Base-by-base conservation (phyloP, 2,888 invertebrate genomes). In the Dolichomitus sp. region DNA sequence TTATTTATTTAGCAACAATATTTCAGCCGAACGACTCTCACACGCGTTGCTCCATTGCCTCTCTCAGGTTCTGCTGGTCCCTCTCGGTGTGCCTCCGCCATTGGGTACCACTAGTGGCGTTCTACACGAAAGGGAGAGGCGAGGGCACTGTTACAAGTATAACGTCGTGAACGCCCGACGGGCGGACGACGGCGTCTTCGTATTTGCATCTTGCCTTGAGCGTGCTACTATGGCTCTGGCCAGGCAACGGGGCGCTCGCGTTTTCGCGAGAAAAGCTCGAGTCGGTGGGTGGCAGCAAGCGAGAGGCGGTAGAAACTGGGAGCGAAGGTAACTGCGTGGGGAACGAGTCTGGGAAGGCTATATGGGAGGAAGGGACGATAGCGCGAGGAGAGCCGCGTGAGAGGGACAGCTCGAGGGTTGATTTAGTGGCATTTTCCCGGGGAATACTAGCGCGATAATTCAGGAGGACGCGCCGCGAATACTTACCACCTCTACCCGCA, bases 1-100 rank as follows among this genome's bases (percentile, higher is more conserved):
- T 90, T 90, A 90, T 90, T 91, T 90, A 91, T 91, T 90, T 90
- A 90, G 89, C 88, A 89, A 89, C 89, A 89, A 89, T 90, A 91
- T 90, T 89, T 89, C 88, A 90, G 85, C 87, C 84, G 87, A 90
- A 89, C 87, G 88, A 88, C 88, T 88, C 86, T 86, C 88, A 87
- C 88, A 89, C 89, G 88, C 88, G 78, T 82, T 74, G 54, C 80
- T 72, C 65, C 76, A 50, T 50, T 40, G 42, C 70, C 33, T 66
- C 72, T 27, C 61, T 57, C 45, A 2, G 37, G 33, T 19, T 59
- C 54, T 48, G n/a, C 40, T 50, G 37, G 17, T 37, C 30, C 33
- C 27, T 17, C 57, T 37, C 27, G 37, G 37, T 45, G 74, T 48
- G 59, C 54, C 73, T 50, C 52, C 81, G 54, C 17, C 27, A 42